Conservation (phyloP, 1,140 invertebrate genomes). For the Anoplolepis gracilipes region DNA sequence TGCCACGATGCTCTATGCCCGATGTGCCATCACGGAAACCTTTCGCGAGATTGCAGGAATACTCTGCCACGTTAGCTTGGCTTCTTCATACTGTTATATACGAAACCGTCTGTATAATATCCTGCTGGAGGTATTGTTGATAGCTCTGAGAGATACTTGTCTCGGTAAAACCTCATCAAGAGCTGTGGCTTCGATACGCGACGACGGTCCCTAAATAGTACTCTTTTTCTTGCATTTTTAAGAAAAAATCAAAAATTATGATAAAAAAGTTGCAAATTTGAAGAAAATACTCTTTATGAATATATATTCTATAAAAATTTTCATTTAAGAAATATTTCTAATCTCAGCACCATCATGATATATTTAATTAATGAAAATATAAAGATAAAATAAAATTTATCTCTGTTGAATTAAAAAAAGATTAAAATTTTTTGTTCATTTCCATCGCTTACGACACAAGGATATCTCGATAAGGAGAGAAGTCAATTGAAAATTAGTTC, state of each 20-base stretch:
- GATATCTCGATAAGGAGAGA: background rate
- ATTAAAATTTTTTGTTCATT: background rate
- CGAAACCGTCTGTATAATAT: slow-evolving; percentile 68
- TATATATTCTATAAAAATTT: background rate
- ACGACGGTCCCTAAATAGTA: slow-evolving; percentile 15
- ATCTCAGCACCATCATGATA: background rate
- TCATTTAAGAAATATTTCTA: background rate
- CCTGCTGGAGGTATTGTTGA: slow-evolving; percentile 72
- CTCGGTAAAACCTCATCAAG: slow-evolving; percentile 56
- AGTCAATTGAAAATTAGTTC: slow-evolving; percentile 1
- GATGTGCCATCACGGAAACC: slow-evolving; percentile 72
- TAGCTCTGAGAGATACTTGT: slow-evolving; percentile 71
- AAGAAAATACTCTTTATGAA: background rate
- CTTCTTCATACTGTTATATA: slow-evolving; percentile 40
- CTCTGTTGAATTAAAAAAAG: no score
- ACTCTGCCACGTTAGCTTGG: slow-evolving; percentile 16
- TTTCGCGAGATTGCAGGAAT: slow-evolving; percentile 70
- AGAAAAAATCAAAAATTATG: background rate
- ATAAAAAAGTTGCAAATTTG: background rate
- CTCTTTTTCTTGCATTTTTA: background rate
- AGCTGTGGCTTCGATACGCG: slow-evolving; percentile 32
- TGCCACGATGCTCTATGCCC: slow-evolving; percentile 67
- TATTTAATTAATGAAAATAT: background rate
- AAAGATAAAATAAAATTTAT: background rate
- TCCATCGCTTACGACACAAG: background rate